phyloP scores from a whole-genome alignment of 1,140 invertebrate species.

The Cyclina sinensis region DNA sequence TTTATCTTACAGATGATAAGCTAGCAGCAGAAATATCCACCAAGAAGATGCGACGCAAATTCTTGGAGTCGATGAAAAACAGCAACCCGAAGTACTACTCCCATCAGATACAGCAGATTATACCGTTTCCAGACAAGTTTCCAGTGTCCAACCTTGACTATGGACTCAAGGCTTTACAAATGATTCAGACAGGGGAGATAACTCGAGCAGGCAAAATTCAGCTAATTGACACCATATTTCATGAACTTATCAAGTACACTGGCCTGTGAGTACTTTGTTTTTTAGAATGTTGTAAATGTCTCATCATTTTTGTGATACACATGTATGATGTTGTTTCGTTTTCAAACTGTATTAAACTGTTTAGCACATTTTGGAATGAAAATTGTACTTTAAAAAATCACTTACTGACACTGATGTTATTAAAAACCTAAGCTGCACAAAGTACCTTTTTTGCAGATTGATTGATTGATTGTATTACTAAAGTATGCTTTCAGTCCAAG shows the following conservation, averaged over 20 bases:
- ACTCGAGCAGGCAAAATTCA: constrained; percentile 66
- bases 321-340: no score
- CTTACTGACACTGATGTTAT: no score
- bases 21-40: constrained; percentile 61
- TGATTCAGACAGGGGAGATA: constrained; percentile 69
- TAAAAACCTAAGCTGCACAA: no score
- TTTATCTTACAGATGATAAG: constrained; percentile 48
- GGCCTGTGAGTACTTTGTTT: constrained; percentile 59
- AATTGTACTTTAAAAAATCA: no score
- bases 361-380: no score
- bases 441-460: no score
- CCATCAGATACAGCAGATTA: constrained; percentile 67
- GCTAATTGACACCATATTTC: constrained; percentile 66
- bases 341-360: no score
- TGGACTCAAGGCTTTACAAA: constrained; percentile 59
- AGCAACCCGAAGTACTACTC: constrained; percentile 68
- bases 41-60: constrained; percentile 65
- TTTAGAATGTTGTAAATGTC: no score
- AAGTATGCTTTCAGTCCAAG: no score
- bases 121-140: constrained; percentile 67
- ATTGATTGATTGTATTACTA: no score
- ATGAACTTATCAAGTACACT: constrained; percentile 65
- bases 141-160: constrained; percentile 62
- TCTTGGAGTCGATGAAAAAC: constrained; percentile 66
- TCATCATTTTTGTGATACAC: no score